Evolutionary conservation across 2,888 invertebrate species (phyloP).

Genomic region (Ormyrus rosae): DNA sequence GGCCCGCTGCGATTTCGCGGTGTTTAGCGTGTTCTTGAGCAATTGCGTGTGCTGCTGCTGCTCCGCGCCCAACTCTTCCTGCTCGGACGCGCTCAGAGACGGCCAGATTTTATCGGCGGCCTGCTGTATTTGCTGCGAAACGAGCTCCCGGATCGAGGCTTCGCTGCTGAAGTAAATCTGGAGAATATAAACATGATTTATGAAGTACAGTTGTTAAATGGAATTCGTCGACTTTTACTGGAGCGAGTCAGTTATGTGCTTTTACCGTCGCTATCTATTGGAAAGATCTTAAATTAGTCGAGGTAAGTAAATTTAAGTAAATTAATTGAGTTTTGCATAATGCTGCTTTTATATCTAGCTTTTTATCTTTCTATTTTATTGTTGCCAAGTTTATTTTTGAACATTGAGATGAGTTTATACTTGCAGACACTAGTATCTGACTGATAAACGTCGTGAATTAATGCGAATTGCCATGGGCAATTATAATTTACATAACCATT

Average conservation of each 20-base stretch:
- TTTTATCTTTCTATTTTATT: no score
- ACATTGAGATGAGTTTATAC: no score
- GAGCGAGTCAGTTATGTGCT: no score
- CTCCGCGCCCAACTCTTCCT: slow-evolving; percentile 89
- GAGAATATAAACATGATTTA: slow-evolving; percentile 28
- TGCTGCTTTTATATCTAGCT: not conserved
- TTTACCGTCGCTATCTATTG: not conserved
- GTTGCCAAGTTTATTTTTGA: no score
- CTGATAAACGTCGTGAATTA: no score
- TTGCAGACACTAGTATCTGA: no score
- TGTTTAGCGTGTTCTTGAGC: slow-evolving; percentile 88
- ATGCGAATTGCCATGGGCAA: no score
- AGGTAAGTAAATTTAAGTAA: not conserved
- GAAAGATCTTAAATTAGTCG: not conserved
- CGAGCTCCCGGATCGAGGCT: slow-evolving; percentile 85
- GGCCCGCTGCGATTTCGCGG: slow-evolving; percentile 88
- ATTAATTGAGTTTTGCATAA: not conserved
- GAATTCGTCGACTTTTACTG: no score
- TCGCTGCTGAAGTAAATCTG: slow-evolving; percentile 88
- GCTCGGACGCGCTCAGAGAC: slow-evolving; percentile 87
- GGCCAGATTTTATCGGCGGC: slow-evolving; percentile 93
- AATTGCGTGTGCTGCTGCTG: slow-evolving; percentile 89
- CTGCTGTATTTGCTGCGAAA: slow-evolving; percentile 88
- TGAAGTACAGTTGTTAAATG: not conserved
- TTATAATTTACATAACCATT: no score